Percentiles rank a stretch among this genome's conserved stretches.
These are phyloP conservation scores for Chionoecetes opilio DNA, from an alignment of 1,140 invertebrate genomes.

Conservation along the genomic window DNA sequence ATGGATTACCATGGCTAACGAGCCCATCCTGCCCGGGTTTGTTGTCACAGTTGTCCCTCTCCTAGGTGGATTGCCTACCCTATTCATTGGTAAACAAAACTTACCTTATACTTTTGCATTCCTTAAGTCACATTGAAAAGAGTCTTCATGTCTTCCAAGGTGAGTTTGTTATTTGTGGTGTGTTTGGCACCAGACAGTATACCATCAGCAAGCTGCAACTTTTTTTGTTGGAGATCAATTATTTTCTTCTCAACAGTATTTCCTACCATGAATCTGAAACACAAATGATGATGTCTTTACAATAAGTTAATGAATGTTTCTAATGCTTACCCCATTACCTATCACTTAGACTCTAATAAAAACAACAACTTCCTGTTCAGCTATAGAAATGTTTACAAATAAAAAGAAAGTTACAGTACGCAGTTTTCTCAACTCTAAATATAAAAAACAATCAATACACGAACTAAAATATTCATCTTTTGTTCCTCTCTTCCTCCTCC, in stretches of 20 bases:
- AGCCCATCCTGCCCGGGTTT: too few species aligned
- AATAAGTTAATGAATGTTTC: background rate
- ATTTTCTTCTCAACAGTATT: conserved; percentile 95
- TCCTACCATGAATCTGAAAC: conserved; percentile 89
- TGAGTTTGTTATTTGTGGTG: conserved; percentile 87
- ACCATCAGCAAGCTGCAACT: conserved; percentile 90
- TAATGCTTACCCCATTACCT: too few species aligned
- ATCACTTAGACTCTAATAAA: too few species aligned
- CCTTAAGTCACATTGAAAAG: conserved; percentile 87
- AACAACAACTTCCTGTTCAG: too few species aligned
- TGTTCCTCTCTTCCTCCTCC: too few species aligned
- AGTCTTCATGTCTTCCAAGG: conserved; percentile 90
- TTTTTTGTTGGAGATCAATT: conserved; percentile 90
- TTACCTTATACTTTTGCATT: background rate
- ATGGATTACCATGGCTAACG: background rate
- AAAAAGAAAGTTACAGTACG: too few species aligned
- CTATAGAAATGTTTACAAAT: too few species aligned
- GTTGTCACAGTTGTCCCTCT: too few species aligned
- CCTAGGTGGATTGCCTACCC: too few species aligned
- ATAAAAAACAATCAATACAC: too few species aligned
- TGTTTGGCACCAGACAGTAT: conserved; percentile 89
- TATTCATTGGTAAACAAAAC: background rate
- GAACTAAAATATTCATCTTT: too few species aligned
- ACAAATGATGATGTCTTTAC: conserved; percentile 32
- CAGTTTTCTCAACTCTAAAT: too few species aligned